A percentile compares a stretch with the other conserved stretches of the same genome.
Conservation (phyloP, 1,140 invertebrate genomes). For the Diachasma alloeum region DNA sequence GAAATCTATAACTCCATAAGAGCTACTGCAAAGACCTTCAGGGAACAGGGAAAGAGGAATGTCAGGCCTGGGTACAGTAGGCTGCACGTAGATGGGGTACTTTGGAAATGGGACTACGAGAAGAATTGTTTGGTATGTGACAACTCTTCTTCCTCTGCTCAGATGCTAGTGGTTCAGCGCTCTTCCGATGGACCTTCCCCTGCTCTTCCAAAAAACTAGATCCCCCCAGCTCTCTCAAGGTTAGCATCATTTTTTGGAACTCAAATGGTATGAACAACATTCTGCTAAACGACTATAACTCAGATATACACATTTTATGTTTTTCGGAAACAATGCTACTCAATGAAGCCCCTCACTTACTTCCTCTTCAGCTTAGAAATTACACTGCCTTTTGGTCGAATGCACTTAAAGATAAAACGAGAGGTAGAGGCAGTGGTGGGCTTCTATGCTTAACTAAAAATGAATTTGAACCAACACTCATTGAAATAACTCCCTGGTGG, state of each 20-base stretch:
- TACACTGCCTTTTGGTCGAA: background rate
- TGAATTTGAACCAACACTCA: background rate
- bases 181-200: background rate
- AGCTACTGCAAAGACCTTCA: background rate
- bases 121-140: background rate
- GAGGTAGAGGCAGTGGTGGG: background rate
- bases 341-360: background rate
- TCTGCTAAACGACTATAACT: background rate
- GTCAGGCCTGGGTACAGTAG: background rate
- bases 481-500: background rate
- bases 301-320: background rate
- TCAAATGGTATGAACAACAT: background rate
- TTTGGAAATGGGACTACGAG: background rate
- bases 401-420: background rate
- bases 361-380: background rate
- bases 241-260: background rate
- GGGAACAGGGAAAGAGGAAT: background rate
- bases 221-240: background rate
- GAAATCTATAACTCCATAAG: background rate
- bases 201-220: background rate
- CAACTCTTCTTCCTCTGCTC: too few species aligned
- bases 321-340: background rate
- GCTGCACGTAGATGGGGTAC: background rate
- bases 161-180: too few species aligned
- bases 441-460: background rate